These are phyloP conservation scores for Platycheirus rosarum DNA, from an alignment of 2,888 invertebrate genomes.

Conservation along the genomic window DNA sequence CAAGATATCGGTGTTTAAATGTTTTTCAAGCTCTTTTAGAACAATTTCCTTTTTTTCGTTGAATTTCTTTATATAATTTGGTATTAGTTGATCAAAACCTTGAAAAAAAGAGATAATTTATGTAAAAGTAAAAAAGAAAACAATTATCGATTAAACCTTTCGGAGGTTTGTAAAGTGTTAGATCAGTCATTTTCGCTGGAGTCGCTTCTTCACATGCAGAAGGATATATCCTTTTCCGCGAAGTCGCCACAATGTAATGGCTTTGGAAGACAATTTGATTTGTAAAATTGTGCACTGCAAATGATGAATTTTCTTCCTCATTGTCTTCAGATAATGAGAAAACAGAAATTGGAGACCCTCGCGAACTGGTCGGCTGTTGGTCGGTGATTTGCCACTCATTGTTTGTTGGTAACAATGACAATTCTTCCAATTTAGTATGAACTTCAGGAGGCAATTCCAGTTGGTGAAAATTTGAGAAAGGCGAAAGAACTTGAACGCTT, in stretches of 20 bases:
- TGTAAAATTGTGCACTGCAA: constrained; percentile 4
- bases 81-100: constrained; percentile 41
- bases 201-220: not conserved
- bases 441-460: not conserved
- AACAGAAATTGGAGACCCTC: constrained; percentile 4
- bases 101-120: not conserved
- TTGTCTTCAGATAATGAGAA: not conserved
- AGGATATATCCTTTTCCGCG: constrained; percentile 16
- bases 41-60: constrained; percentile 41
- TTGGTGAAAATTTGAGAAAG: not conserved
- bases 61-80: constrained; percentile 23
- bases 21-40: constrained; percentile 1
- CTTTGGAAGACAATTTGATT: constrained; percentile 42
- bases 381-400: constrained; percentile 1
- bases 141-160: constrained; percentile 1
- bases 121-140: not conserved
- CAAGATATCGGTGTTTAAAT: constrained; percentile 5
- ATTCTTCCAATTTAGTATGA: not conserved
- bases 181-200: not conserved
- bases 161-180: not conserved
- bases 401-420: not conserved
- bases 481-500: not conserved
- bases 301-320: not conserved
- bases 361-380: not conserved
- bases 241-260: constrained; percentile 27